Evolutionary conservation across 2,888 invertebrate genomes (phyloP), one percentile per base, ranked within the genome.

Genomic region (Andrena chrysosceles): DNA sequence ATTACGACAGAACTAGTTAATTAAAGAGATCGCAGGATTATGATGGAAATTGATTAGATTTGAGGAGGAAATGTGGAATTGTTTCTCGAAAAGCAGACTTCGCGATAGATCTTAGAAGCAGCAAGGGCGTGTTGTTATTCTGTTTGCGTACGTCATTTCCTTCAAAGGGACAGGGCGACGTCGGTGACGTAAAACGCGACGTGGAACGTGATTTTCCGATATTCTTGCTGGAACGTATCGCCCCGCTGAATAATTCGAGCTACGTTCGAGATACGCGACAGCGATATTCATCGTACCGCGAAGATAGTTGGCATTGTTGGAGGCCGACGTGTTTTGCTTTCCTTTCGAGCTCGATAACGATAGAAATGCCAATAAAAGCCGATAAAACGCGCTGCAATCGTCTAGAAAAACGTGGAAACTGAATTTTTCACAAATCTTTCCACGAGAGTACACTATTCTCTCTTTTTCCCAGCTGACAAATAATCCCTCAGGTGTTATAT

Each of bases 161-260:
- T 69, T 48, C 60, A 31, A 69, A 75, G 71, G 62, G 76, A 52
- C 67, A 71, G 35, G 59, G 35, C 26, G 33, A 49, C 42, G 33
- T 20, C 62, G 49, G 31, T 73, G 73, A 73, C 73, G 69, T 69
- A 62, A 73, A 79, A 64, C 35, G 54, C 64, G 56, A 26, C 42
- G 54, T 33, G 42, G 49, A 71, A 60, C 69, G 72, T 54, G 81
- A 73, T 81, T 76, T 76, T 64, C 71, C 70, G 52, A 72, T 68
- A 72, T 81, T 70, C 66, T 48, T 59, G 31, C 54, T n/a, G 54
- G 33, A 10, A 29, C 48, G 59, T 49, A 54, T 68, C 74, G 78
- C 31, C 26, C 42, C 20, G 20, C 73, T 69, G 81, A 81, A 81
- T 79, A 73, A 81, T 81, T 79, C 80, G 49, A 23, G 2, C 29